Base-by-base conservation (phyloP, 2,888 invertebrate species). In the Phorcus lineatus region DNA sequence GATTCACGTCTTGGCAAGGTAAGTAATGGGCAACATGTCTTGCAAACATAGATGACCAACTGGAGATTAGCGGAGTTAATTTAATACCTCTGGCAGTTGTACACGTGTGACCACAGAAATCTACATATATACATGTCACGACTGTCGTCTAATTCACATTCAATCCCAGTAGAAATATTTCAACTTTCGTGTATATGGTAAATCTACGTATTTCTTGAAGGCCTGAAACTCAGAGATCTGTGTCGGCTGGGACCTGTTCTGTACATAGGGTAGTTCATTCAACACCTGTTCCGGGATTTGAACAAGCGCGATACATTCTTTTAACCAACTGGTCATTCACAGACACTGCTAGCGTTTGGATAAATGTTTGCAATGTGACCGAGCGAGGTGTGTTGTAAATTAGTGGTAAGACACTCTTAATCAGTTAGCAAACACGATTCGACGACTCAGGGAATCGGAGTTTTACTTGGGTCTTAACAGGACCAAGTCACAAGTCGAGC, bases 291-390 rank as follows among this genome's bases (percentile, higher is more conserved):
- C 31, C 24, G 13, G 36, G 76, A 76, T 76, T 76, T 76, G 76
- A 55, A 76, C 76, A 55, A 55, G n/a, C 24, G 36, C 31, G 76
- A 53, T 16, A 76, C 76, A 76, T 76, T 76, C 76, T 55, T 28
- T 55, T 17, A 55, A 76, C 76, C 55, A 55, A 76, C 76, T 76
- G 76, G 54, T 76, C 76, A 76, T 76, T 76, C 76, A 76, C 55
- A 76, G 22, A 36, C 76, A 55, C 53, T 55, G 36, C 31, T 55
- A 19, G 24, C 76, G 76, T 36, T 31, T 31, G 31, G 76, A 76
- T 55, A 76, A 76, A 76, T 76, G 76, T 76, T 76, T 76, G 76
- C 28, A 36, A 76, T 31, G 31, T 53, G 54, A 36, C 19, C 28
- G 54, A 24, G 31, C 31, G 55, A 76, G 76, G 76, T 76, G 76